Conservation (phyloP, 1,140 invertebrate genomes). For the Scaptodrosophila lebanonensis region DNA sequence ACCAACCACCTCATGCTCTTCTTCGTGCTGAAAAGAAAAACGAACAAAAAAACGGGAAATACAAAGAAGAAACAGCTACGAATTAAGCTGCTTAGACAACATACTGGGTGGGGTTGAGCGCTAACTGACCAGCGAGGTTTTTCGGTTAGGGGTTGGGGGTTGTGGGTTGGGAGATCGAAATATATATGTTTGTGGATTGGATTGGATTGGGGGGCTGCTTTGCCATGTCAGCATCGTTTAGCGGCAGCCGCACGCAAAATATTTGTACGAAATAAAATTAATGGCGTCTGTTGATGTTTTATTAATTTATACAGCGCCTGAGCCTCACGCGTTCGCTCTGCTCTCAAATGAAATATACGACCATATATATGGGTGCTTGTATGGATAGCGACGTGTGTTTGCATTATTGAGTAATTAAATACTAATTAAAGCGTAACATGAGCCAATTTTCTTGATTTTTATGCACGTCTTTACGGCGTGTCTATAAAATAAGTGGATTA, state of each 20-base stretch:
- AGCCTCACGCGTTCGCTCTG: constrained; percentile 2
- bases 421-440: constrained; percentile 71
- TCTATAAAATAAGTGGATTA: not conserved
- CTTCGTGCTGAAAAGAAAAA: no score
- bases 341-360: constrained; percentile 63
- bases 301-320: constrained; percentile 68
- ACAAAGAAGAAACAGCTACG: no score
- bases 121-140: constrained; percentile 4
- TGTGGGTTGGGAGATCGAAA: no score
- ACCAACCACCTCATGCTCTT: constrained; percentile 9
- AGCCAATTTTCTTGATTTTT: constrained; percentile 36
- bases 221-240: constrained; percentile 50
- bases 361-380: no score
- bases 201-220: not conserved
- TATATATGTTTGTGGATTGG: no score
- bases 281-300: constrained; percentile 68
- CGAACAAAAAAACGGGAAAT: no score
- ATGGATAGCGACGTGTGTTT: constrained; percentile 66
- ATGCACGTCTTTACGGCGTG: not conserved
- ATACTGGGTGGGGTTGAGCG: constrained; percentile 8
- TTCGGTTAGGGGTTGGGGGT: not conserved
- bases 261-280: constrained; percentile 72
- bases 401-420: constrained; percentile 75
- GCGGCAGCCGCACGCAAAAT: constrained; percentile 65
- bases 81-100: no score